Evolutionary conservation across 2,797 vertebrate genomes (phyloP).

Genomic region (Anolis apletophallus): DNA sequence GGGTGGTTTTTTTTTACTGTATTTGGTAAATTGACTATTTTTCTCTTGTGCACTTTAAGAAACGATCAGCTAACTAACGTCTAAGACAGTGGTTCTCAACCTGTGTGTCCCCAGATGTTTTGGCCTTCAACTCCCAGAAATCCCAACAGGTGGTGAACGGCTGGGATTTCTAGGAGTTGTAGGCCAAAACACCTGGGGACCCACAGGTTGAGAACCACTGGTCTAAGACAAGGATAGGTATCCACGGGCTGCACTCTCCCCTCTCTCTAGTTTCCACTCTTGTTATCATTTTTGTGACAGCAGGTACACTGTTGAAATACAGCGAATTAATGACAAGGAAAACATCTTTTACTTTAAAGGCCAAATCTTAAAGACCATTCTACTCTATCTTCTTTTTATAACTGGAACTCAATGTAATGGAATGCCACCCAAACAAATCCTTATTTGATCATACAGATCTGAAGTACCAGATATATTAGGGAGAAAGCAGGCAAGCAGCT

Average conservation of each 20-base stretch:
- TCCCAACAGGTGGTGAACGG: no score
- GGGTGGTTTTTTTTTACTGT: neutral
- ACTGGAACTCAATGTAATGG: neutral
- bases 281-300: no score
- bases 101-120: no score
- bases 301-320: no score
- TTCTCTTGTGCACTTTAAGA: no score
- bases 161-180: no score
- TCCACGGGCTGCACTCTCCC: neutral
- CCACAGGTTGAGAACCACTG: no score
- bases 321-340: no score
- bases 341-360: no score
- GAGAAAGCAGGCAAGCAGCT: neutral
- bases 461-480: neutral
- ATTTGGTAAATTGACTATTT: neutral
- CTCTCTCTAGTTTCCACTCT: neutral
- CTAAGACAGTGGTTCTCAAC: no score
- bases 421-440: neutral
- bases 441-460: conserved; percentile 8
- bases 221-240: neutral
- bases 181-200: no score
- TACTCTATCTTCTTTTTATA: neutral
- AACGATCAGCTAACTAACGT: neutral
- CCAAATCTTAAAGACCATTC: neutral
- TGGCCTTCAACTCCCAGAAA: no score